Evolutionary conservation across 2,888 invertebrate genomes (phyloP), one percentile per base, ranked within the genome.

Genomic region (Oasisia sp.): DNA sequence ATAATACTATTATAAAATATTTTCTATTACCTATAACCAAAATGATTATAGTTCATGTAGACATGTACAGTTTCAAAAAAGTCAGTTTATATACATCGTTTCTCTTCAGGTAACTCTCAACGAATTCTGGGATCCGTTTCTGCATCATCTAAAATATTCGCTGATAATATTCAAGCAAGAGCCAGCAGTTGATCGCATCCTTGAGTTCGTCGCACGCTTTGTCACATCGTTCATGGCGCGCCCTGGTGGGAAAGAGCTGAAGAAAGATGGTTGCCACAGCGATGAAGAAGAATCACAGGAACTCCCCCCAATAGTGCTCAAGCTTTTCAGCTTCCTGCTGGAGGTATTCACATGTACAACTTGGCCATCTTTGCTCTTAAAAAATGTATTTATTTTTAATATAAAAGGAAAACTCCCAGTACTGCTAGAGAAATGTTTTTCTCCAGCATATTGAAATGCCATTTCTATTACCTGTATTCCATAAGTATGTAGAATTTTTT

Each of bases 151-250:
- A 0, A 97, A 97, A 94, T 97, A 97, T 92, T 97, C 97, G 44
- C 97, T 98, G 95, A 97, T 97, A 0, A 97, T 97, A 92, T 97
- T 97, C 19, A 98, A 98, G 94, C 97, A 97, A 27, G 97, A 98
- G 95, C 97, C 97, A 12, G 97, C 97, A 94, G 97, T 98, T 0
- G 97, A 98, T 94, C 97, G 97, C 89, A 97, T 97, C 0, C 96
- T 98, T 0, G 97, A 97, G 93, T 98, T 98, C 96, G 97, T 97
- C 44, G 97, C 98, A 0, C 97, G 97, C 93, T 98, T 98, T 96
- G 97, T 97, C 91, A 97, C 97, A 0, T 97, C 97, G 0, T 97
- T 97, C 44, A 74, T 32, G 14, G 89, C 45, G 45, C 19, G 50
- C 32, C 56, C 91, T 56, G 91, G 27, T 27, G 45, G n/a, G 12